Evolutionary conservation across 2,113 vertebrate genomes (phyloP), one percentile per base, ranked within the genome.

Genomic region (Lontra canadensis): DNA sequence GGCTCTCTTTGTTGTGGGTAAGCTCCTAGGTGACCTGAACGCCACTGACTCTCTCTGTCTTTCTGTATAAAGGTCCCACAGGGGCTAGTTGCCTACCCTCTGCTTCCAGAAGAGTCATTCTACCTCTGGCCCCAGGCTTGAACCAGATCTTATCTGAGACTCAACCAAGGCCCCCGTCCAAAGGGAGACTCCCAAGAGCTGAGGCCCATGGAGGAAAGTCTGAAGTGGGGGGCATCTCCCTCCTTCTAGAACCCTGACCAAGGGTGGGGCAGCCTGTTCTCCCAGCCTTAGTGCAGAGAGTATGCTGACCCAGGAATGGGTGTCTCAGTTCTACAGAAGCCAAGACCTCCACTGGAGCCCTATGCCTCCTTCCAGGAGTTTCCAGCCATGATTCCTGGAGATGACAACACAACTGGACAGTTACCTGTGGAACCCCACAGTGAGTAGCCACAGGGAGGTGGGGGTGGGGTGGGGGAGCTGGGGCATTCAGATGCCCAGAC

Each of bases 1-100:
- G 67, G 95, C 61, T 96, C 65, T 98, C 69, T 52, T 89, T 90
- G 8, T 94, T 84, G 26, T 93, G 73, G 97, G 97, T 98, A 96
- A 98, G 97, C 17, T 91, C n/a, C n/a, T 47, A 74, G 71, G 57
- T 67, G 55, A 88, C 36, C n/a, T 1, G 13, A 89, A 63, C 7
- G 65, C 49, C 26, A 14, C n/a, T 15, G 6, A 34, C 18, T 57
- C 18, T 34, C 36, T 49, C 31, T 73, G 15, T 34, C 78, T 80
- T 90, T 57, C 73, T 85, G 74, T 47, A 49, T 2, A 71, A 42
- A 97, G 3, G 18, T 17, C 71, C 88, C 36, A 15, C 73, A 36
- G 36, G 29, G 29, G 26, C 18, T 1, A 89, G 61, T 39, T 1
- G 4, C 29, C 39, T 4, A 17, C 15, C 17, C 10, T 55, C 57